phyloP scores from a whole-genome alignment of 2,888 invertebrate species.

The Poecilobothrus nobilitatus region DNA sequence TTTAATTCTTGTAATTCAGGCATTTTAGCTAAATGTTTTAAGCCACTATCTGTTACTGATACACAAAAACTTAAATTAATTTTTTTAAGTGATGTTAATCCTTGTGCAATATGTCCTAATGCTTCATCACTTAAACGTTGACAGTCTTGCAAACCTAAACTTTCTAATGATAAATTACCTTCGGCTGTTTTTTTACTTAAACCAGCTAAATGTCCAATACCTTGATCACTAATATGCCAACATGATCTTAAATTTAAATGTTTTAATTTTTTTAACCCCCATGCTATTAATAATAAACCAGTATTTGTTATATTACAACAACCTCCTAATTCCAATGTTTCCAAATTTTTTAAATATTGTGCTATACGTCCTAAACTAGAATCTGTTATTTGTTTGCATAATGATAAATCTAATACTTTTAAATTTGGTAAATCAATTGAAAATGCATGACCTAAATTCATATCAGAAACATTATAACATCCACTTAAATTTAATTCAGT shows the following conservation, averaged over 20 bases:
- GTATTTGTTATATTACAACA: constrained; percentile 87
- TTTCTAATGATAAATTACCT: constrained; percentile 70
- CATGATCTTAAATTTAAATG: constrained; percentile 83
- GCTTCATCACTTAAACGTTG: constrained; percentile 89
- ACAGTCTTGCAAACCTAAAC: constrained; percentile 87
- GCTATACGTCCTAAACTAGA: constrained; percentile 77
- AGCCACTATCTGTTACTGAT: constrained; percentile 85
- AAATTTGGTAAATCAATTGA: constrained; percentile 66
- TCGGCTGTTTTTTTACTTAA: constrained; percentile 53
- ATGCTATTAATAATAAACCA: constrained; percentile 75
- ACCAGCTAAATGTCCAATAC: constrained; percentile 80
- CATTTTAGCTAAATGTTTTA: constrained; percentile 81
- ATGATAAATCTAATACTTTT: constrained; percentile 72
- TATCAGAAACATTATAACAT: constrained; percentile 87
- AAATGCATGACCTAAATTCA: constrained; percentile 74
- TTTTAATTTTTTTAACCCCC: constrained; percentile 76
- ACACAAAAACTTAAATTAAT: constrained; percentile 92
- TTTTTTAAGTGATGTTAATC: constrained; percentile 69
- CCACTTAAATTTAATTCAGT: constrained; percentile 85
- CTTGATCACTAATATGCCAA: constrained; percentile 85
- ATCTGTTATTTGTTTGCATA: constrained; percentile 95
- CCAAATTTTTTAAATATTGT: constrained; percentile 73
- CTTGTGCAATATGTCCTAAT: constrained; percentile 72
- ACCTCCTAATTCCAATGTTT: constrained; percentile 81
- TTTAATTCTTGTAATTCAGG: constrained; percentile 76